Percentiles rank a stretch among this genome's conserved stretches.
Conservation (phyloP, 1,140 invertebrate species). For the Cherax quadricarinatus region DNA sequence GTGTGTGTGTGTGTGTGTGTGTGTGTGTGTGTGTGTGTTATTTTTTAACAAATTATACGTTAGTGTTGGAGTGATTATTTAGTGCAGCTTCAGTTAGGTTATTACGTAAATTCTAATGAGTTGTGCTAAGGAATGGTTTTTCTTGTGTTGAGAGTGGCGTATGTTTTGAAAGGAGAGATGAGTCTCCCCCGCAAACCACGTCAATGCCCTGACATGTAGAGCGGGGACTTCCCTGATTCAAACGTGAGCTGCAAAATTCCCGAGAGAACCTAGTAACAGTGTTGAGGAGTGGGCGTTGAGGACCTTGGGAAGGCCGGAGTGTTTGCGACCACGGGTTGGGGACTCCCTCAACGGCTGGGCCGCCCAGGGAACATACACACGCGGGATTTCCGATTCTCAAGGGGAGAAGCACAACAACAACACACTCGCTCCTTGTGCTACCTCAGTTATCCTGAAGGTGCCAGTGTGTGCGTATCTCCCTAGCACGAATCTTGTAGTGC, state of each 20-base stretch:
- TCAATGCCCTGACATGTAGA: constrained; percentile 49
- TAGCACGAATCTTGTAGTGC: neutral
- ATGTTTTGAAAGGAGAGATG: neutral
- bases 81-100: too few species aligned
- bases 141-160: neutral
- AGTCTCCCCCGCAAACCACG: constrained; percentile 23
- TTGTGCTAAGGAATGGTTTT: too few species aligned
- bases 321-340: constrained; percentile 32
- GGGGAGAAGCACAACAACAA: neutral
- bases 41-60: neutral
- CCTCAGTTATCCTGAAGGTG: constrained; percentile 56
- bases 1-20: too few species aligned
- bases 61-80: neutral
- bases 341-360: constrained; percentile 48
- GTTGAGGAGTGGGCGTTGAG: neutral
- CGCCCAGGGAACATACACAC: constrained; percentile 11
- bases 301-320: constrained; percentile 65
- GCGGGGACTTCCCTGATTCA: constrained; percentile 41
- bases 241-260: constrained; percentile 53
- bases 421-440: neutral
- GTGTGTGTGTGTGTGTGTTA: neutral
- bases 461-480: neutral
- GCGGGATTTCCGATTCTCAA: constrained; percentile 46
- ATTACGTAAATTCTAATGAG: too few species aligned
- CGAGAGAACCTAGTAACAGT: constrained; percentile 57